Conservation (phyloP, 92 coral and sea anemone genomes). For the Epizoanthus ramosus region DNA sequence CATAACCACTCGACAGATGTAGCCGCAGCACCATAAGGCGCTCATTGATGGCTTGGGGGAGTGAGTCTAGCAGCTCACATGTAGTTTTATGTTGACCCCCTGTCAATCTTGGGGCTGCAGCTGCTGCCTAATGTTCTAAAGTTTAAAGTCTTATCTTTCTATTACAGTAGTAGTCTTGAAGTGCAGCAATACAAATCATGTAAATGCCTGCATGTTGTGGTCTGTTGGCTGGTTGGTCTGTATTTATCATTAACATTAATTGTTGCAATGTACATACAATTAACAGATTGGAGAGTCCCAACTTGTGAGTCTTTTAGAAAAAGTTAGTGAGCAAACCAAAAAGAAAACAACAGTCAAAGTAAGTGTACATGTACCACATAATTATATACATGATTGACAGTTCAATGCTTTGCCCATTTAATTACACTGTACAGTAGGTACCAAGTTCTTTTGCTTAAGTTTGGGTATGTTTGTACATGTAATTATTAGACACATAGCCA, state of each 20-base stretch:
- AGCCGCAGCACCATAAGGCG: too few species aligned
- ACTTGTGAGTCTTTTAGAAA: conserved; percentile 84
- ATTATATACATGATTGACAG: not conserved
- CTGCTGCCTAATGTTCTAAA: too few species aligned
- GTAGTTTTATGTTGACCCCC: too few species aligned
- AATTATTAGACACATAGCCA: not conserved
- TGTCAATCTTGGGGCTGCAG: too few species aligned
- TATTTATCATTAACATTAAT: too few species aligned
- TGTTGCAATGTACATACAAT: not conserved
- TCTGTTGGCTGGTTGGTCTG: too few species aligned
- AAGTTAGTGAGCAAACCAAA: conserved; percentile 79
- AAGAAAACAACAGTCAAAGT: conserved; percentile 93
- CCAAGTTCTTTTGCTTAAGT: not conserved
- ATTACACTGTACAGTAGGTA: not conserved
- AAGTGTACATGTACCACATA: not conserved
- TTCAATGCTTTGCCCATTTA: not conserved
- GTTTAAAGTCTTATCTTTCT: too few species aligned
- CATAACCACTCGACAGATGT: too few species aligned
- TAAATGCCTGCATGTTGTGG: not conserved
- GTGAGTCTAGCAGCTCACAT: too few species aligned
- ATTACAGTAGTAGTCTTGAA: not conserved
- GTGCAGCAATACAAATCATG: not conserved
- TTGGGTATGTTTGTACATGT: not conserved
- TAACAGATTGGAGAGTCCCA: conserved; percentile 87
- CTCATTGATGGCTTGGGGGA: too few species aligned